Evolutionary conservation across 2,113 vertebrate genomes (phyloP).

Genomic region (Pampusana beccarii): DNA sequence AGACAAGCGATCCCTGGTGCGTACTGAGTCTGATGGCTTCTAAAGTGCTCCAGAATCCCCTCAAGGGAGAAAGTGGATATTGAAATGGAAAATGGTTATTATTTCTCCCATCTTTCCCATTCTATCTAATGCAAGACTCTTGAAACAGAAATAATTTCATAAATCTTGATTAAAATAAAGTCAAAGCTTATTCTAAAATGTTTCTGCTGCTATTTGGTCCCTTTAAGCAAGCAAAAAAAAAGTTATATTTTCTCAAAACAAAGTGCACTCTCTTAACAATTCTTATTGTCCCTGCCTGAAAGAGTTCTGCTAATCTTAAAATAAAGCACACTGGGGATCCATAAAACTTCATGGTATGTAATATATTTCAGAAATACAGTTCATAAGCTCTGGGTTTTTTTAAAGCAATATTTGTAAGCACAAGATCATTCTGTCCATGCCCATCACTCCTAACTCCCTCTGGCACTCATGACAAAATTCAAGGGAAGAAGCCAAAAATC

Average conservation of each 20-base stretch:
- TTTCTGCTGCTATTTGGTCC: not conserved
- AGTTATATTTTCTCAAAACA: not conserved
- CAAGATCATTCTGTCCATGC: not conserved
- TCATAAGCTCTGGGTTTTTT: not conserved
- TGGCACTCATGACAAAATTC: not conserved
- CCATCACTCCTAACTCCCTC: not conserved
- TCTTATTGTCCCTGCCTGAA: constrained; percentile 14
- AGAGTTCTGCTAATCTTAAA: constrained; percentile 29
- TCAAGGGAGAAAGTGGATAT: not conserved
- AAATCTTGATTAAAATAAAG: not conserved
- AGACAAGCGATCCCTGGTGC: not conserved
- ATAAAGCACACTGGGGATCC: constrained; percentile 26
- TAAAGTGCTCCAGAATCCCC: not conserved
- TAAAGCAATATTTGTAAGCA: constrained; percentile 46
- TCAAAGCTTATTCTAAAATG: not conserved
- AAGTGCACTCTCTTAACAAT: not conserved
- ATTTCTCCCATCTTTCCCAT: not conserved
- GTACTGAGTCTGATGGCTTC: not conserved
- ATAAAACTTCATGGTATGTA: constrained; percentile 14
- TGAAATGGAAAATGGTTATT: not conserved
- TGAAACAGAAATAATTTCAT: not conserved
- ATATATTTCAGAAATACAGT: constrained; percentile 41
- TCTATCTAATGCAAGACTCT: not conserved
- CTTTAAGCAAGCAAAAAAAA: not conserved
- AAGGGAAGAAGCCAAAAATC: not conserved